These are phyloP conservation scores for Lophotriccus pileatus DNA, from an alignment of 2,797 vertebrate species.

Conservation along the genomic window DNA sequence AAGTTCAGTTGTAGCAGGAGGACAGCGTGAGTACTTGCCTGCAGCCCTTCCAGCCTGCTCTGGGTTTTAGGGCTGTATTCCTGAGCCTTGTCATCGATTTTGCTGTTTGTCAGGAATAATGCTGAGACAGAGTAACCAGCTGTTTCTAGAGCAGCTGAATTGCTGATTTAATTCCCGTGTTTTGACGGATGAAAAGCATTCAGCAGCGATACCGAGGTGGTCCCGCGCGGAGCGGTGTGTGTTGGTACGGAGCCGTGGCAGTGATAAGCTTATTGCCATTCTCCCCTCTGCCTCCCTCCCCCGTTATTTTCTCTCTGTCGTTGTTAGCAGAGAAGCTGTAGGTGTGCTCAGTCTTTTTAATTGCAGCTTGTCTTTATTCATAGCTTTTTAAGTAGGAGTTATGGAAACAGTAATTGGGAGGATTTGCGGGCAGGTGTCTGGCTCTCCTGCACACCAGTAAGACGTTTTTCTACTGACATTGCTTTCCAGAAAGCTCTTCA, in stretches of 20 bases:
- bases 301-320: neutral
- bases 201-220: neutral
- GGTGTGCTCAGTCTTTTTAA: conserved; percentile 49
- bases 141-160: neutral
- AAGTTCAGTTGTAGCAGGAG: neutral
- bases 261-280: neutral
- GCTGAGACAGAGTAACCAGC: neutral
- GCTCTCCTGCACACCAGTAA: neutral
- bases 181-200: neutral
- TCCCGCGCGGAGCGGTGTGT: accelerated
- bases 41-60: neutral
- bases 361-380: conserved; percentile 51
- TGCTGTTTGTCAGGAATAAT: neutral
- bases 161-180: neutral
- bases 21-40: accelerated
- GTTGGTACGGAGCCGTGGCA: neutral
- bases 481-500: conserved; percentile 40
- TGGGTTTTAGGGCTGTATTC: neutral
- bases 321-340: conserved; percentile 39
- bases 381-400: conserved; percentile 63
- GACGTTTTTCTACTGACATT: neutral
- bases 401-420: conserved; percentile 42
- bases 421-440: conserved; percentile 50
- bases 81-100: neutral
- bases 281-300: neutral